A percentile compares a stretch with the other conserved stretches of the same genome.
These are phyloP conservation scores for Pseudachorutes palmiensis DNA, from an alignment of 1,140 invertebrate species.

Conservation along the genomic window DNA sequence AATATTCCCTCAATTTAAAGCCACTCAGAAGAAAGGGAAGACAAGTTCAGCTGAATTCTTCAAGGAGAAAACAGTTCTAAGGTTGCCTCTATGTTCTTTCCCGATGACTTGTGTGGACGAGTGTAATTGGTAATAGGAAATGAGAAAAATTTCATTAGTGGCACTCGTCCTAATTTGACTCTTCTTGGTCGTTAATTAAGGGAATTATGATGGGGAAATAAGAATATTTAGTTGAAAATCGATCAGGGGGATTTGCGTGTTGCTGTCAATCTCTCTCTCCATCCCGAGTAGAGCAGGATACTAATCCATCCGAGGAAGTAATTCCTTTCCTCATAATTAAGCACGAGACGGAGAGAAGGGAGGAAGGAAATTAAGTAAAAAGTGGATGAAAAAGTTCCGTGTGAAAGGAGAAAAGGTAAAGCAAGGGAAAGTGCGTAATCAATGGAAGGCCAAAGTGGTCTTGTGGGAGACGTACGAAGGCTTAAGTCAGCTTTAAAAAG, in stretches of 20 bases:
- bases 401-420: background rate
- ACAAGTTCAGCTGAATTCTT: background rate
- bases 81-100: no score
- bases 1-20: background rate
- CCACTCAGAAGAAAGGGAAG: background rate
- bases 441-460: constrained; percentile 29
- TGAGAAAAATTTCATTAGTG: background rate
- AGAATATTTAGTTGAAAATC: constrained; percentile 20
- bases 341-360: constrained; percentile 1
- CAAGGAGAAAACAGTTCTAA: background rate
- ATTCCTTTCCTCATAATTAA: constrained; percentile 13
- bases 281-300: background rate
- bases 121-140: background rate
- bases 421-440: constrained; percentile 25
- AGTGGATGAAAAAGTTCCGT: constrained; percentile 1
- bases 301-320: constrained; percentile 8
- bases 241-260: constrained; percentile 14
- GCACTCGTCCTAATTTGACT: constrained; percentile 1
- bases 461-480: constrained; percentile 22
- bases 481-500: constrained; percentile 29
- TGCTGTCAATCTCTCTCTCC: background rate
- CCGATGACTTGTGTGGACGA: no score
- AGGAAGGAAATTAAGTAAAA: constrained; percentile 11
- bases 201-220: constrained; percentile 4
- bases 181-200: background rate